Evolutionary conservation across 1,140 invertebrate species (phyloP), one percentile per base, ranked within the genome.

Genomic region (Cydia strobilella): DNA sequence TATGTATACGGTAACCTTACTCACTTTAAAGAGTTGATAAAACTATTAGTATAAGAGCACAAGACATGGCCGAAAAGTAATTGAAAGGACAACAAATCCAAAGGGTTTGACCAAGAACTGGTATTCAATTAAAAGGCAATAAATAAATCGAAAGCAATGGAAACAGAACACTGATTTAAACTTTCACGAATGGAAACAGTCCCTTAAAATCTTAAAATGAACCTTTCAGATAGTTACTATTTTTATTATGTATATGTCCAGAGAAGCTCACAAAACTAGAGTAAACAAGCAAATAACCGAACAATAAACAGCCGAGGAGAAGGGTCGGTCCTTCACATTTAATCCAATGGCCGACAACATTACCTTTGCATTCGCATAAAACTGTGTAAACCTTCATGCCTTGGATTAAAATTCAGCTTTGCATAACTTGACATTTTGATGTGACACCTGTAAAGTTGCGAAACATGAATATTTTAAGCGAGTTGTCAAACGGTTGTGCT

Each of bases 251-350:
- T 51, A 7, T 51, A 51, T 15, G 48, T 51, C n/a, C 48, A 51
- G 48, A 51, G 48, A n/a, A 51, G 48, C 51, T 59, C 18, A 59
- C 54, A 59, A 23, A 59, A 59, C 54, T 59, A 59, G 54, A 23
- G 18, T 23, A 59, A 59, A 59, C 54, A 59, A 59, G 54, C 54
- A 59, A 59, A 59, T 59, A 59, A 59, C 23, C 54, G 54, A 59
- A 59, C 54, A 59, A 23, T 59, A 59, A 59, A 59, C 54, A 59
- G n/a, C 5, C 54, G 4, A 59, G 20, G 54, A 59, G 54, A 59
- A 59, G 54, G 54, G 54, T 59, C 54, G 54, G 54, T 59, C 54
- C 54, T 59, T 59, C 54, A 59, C 54, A 59, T 59, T 59, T 59
- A 59, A 59, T 59, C 54, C 48, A 51, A 18, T 51, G n/a, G 48